Evolutionary conservation across 2,888 invertebrate species (phyloP).

Genomic region (Amblyjoppa fuscipennis): DNA sequence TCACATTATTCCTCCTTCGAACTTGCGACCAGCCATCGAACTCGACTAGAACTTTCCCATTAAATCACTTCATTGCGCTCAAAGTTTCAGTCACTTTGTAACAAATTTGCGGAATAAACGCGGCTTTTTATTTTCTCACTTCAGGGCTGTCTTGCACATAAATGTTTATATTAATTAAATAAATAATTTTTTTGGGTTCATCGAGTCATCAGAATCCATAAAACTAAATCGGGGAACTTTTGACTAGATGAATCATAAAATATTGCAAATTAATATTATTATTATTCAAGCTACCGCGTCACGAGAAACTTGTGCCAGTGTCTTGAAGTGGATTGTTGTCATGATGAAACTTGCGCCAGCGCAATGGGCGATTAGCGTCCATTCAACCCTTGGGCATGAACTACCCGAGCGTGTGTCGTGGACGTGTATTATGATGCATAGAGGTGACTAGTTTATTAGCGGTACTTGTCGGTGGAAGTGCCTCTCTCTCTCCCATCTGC

Average conservation of each 20-base stretch:
- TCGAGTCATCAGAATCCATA: too few species aligned
- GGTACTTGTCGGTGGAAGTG: constrained; percentile 36
- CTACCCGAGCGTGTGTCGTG: constrained; percentile 38
- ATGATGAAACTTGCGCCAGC: constrained; percentile 29
- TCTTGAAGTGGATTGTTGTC: constrained; percentile 3
- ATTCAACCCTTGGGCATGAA: constrained; percentile 66
- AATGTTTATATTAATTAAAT: not conserved
- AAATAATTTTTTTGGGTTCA: too few species aligned
- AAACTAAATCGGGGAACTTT: not conserved
- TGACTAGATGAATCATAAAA: not conserved
- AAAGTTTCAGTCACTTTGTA: not conserved
- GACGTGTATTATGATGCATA: constrained; percentile 21
- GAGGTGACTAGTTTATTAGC: constrained; percentile 32
- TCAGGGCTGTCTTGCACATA: not conserved
- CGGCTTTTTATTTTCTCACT: not conserved
- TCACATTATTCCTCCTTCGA: too few species aligned
- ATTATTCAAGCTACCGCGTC: not conserved
- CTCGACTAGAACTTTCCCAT: too few species aligned
- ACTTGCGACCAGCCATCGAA: too few species aligned
- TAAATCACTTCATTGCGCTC: not conserved
- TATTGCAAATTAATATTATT: not conserved
- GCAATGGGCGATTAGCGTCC: constrained; percentile 63
- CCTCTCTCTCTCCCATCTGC: not conserved
- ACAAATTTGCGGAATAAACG: not conserved
- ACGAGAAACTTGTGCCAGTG: not conserved